Conservation (phyloP, 2,888 invertebrate species). For the Meghimatium bilineatum region DNA sequence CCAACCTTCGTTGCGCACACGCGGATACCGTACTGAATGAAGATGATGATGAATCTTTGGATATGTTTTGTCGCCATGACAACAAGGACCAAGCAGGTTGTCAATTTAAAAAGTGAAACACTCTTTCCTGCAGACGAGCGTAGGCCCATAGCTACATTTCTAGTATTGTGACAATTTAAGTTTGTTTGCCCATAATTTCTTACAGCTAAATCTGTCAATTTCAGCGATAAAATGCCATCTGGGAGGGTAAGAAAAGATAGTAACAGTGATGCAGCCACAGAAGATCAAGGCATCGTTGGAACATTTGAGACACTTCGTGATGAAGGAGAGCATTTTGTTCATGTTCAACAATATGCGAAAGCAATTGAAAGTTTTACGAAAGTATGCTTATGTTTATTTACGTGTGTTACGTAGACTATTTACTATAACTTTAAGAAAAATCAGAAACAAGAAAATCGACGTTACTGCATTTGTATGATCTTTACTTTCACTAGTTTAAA, state of each 20-base stretch:
- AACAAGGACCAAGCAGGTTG: constrained; percentile 19
- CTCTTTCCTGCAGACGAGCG: not conserved
- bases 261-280: constrained; percentile 63
- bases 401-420: too few species aligned
- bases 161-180: not conserved
- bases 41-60: too few species aligned
- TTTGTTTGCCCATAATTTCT: not conserved
- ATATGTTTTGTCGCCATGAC: constrained; percentile 3
- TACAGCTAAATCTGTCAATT: not conserved
- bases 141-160: not conserved
- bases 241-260: constrained; percentile 56
- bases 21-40: too few species aligned
- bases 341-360: constrained; percentile 70
- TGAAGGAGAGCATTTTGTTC: constrained; percentile 72
- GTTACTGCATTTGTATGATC: too few species aligned
- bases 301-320: constrained; percentile 72
- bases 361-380: constrained; percentile 75
- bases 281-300: constrained; percentile 60
- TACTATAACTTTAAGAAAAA: too few species aligned
- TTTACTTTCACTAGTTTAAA: too few species aligned
- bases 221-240: not conserved
- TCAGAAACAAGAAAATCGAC: too few species aligned
- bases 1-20: too few species aligned
- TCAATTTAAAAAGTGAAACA: not conserved
- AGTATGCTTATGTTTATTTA: constrained; percentile 58